Evolutionary conservation across 2,888 invertebrate species (phyloP), one percentile per base, ranked within the genome.

Genomic region (Leucozona laternaria): DNA sequence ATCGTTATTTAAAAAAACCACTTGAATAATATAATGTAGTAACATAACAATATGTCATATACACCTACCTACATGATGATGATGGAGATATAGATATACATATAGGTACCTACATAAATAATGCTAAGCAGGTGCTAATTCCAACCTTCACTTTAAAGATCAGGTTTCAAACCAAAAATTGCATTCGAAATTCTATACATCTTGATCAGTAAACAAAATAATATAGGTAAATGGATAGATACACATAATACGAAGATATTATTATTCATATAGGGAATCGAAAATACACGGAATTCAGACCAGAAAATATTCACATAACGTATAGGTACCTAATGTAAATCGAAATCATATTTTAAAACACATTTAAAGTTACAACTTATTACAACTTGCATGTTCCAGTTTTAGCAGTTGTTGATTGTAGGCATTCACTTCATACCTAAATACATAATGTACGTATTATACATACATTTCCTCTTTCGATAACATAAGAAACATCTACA

Each of bases 381-480:
- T n/a, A 17, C 17, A 31, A n/a, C 31, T 11, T 57, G 34, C 11
- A 17, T 17, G 31, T 10, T 48, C 11, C 11, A 53, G 8, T 25
- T 57, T 57, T 4, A 17, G 10, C 34, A 20, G 10, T 53, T 53
- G 25, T 15, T 25, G 25, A 25, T 53, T 25, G 20, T 7, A 13
- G 22, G 10, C 34, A n/a, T 11, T 37, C 34, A 37, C n/a, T n/a
- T n/a, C n/a, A n/a, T n/a, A n/a, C n/a, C n/a, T n/a, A n/a, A n/a
- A n/a, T n/a, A n/a, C n/a, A n/a, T n/a, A n/a, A n/a, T n/a, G n/a
- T n/a, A n/a, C n/a, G n/a, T n/a, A n/a, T n/a, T n/a, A n/a, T n/a
- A n/a, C n/a, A n/a, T 11, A 17, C 7, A 37, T 58, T 77, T 80
- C 79, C 84, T 72, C 72, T 79, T 62, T 72, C 60, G 85, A 85